A percentile compares a stretch with the other conserved stretches of the same genome.
These are phyloP conservation scores for Cerastoderma edule DNA, from an alignment of 2,888 invertebrate species.

Conservation along the genomic window DNA sequence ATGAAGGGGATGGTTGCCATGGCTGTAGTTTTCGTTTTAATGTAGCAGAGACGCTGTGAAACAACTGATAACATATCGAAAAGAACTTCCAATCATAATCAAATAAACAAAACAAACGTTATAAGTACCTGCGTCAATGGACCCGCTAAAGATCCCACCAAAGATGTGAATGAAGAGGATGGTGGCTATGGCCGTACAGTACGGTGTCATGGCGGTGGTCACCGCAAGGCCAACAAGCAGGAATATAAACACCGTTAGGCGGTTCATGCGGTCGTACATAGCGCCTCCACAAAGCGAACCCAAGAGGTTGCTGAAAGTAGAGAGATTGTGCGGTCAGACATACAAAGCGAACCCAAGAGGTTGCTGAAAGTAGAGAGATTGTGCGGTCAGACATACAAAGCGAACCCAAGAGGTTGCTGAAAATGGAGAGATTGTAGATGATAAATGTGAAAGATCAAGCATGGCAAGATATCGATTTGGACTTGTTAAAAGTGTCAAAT, in stretches of 20 bases:
- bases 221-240: conserved; percentile 80
- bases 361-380: conserved; percentile 45
- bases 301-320: conserved; percentile 46
- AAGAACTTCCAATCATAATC: background rate
- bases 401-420: conserved; percentile 56
- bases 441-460: no score
- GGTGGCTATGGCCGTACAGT: conserved; percentile 77
- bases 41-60: no score
- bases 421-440: no score
- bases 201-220: conserved; percentile 81
- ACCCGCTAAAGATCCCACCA: conserved; percentile 80
- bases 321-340: no score
- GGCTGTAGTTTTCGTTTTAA: no score
- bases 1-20: no score
- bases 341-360: conserved; percentile 54
- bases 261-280: conserved; percentile 69
- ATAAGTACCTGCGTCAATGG: conserved; percentile 71
- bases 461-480: no score
- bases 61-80: no score
- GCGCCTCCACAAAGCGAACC: conserved; percentile 59
- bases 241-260: conserved; percentile 81
- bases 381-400: no score
- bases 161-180: conserved; percentile 77
- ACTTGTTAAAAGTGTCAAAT: no score
- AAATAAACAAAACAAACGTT: background rate